phyloP scores from a whole-genome alignment of 2,888 invertebrate species.

The Agrilus mali region DNA sequence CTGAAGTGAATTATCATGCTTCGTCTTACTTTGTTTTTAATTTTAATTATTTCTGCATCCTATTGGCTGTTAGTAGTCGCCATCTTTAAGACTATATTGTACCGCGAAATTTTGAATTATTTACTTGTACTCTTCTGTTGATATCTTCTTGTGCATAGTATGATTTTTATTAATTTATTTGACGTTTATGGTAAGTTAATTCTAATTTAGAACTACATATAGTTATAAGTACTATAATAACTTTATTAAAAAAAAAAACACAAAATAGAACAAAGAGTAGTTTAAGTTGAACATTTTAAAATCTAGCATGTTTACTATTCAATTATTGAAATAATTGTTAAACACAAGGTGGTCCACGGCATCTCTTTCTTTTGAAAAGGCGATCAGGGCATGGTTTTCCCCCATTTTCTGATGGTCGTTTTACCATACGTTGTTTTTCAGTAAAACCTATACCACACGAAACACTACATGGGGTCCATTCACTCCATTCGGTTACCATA shows the following conservation, averaged over 20 bases:
- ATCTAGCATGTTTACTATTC: neutral
- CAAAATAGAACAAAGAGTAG: neutral
- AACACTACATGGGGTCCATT: conserved; percentile 72
- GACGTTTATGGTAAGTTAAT: too few species aligned
- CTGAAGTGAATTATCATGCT: too few species aligned
- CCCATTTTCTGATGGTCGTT: conserved; percentile 49
- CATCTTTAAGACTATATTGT: too few species aligned
- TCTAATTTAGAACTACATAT: too few species aligned
- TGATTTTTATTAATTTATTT: too few species aligned
- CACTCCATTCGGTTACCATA: conserved; percentile 65
- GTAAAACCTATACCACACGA: conserved; percentile 66
- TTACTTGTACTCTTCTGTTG: too few species aligned
- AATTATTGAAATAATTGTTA: conserved; percentile 5
- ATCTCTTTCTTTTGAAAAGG: conserved; percentile 45
- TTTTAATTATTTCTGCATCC: too few species aligned
- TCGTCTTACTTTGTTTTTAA: too few species aligned
- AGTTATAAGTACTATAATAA: neutral
- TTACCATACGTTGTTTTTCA: conserved; percentile 47
- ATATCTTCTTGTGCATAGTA: too few species aligned
- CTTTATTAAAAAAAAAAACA: neutral
- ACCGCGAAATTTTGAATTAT: too few species aligned
- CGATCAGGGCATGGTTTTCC: conserved; percentile 51
- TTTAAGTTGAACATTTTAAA: neutral
- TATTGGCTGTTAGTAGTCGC: too few species aligned
- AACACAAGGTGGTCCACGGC: conserved; percentile 23